Conservation (phyloP, 2,888 invertebrate species). For the Sicus ferrugineus region DNA sequence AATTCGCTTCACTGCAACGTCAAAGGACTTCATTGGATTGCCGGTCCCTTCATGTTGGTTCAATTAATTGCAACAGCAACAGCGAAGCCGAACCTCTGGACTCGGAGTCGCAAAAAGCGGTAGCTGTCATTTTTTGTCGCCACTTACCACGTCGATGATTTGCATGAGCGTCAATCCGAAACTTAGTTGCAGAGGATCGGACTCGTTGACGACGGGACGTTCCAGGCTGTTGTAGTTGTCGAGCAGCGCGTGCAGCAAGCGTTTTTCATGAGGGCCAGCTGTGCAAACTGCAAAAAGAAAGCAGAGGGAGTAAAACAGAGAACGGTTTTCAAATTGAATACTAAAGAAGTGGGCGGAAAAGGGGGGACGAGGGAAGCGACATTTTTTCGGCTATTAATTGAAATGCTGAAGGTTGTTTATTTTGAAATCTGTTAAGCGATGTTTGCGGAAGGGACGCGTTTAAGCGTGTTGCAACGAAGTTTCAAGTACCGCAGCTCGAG, state of each 20-base stretch:
- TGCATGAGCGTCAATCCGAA: conserved; percentile 96
- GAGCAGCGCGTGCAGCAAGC: conserved; percentile 86
- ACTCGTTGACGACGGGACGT: conserved; percentile 94
- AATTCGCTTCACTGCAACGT: neutral
- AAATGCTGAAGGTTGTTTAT: too few species aligned
- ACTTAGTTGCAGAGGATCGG: conserved; percentile 92
- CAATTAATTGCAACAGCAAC: conserved; percentile 3
- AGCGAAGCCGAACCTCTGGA: neutral
- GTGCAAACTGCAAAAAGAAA: conserved; percentile 72
- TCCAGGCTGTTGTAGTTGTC: conserved; percentile 94
- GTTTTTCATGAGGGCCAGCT: conserved; percentile 91
- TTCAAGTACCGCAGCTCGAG: too few species aligned
- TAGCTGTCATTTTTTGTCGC: neutral
- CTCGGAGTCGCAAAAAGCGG: neutral
- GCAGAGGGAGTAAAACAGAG: neutral
- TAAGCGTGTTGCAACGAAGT: too few species aligned
- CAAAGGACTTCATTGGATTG: conserved; percentile 10
- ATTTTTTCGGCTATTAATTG: too few species aligned
- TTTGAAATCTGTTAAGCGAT: too few species aligned
- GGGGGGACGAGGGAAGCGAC: too few species aligned
- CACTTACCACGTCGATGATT: conserved; percentile 95
- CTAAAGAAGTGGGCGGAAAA: too few species aligned
- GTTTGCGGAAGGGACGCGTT: too few species aligned
- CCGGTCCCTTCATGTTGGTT: neutral
- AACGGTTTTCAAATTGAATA: too few species aligned